Evolutionary conservation across 2,888 invertebrate species (phyloP).

Genomic region (Cataglyphis albicans): DNA sequence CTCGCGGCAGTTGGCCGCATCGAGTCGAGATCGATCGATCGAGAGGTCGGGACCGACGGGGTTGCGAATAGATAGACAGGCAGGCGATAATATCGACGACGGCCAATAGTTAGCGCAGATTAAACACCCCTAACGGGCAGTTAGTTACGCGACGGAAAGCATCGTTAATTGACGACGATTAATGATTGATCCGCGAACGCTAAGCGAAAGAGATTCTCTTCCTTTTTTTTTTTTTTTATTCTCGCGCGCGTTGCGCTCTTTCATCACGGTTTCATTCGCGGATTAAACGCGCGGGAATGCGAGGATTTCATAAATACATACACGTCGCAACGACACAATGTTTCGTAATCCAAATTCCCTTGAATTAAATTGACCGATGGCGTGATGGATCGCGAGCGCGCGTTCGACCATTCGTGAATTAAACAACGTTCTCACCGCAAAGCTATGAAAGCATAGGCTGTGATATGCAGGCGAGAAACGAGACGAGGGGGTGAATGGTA

Average conservation of each 20-base stretch:
- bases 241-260: background rate
- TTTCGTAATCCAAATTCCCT: conserved; percentile 16
- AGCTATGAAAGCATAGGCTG: conserved; percentile 31
- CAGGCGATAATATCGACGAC: conserved; percentile 27
- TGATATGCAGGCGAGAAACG: background rate
- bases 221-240: background rate
- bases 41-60: background rate
- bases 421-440: conserved; percentile 1
- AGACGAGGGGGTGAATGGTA: background rate
- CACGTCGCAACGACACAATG: background rate
- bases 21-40: conserved; percentile 41
- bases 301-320: background rate
- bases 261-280: conserved; percentile 4
- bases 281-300: background rate
- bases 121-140: background rate
- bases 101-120: conserved; percentile 14
- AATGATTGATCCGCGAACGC: background rate
- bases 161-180: conserved; percentile 24
- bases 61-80: background rate
- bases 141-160: background rate
- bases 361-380: conserved; percentile 1
- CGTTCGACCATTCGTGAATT: conserved; percentile 19
- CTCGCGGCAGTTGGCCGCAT: conserved; percentile 35
- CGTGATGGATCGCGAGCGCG: conserved; percentile 13
- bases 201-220: background rate